Conservation (phyloP, 2,113 vertebrate species). For the Myocastor coypus region DNA sequence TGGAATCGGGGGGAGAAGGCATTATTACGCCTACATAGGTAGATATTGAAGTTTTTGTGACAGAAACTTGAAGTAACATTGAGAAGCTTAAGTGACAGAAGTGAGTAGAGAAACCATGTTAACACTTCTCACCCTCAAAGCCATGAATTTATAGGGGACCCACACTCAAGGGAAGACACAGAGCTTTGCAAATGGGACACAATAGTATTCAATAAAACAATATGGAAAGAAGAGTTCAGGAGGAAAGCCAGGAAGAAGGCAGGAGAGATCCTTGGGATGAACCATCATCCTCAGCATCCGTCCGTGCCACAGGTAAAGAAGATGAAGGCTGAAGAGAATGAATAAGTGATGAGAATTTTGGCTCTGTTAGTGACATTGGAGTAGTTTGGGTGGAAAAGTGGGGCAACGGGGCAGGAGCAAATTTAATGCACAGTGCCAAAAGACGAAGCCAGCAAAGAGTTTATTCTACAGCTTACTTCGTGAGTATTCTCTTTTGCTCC, state of each 20-base stretch:
- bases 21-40: not conserved
- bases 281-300: fast-evolving
- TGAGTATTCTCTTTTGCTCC: not conserved
- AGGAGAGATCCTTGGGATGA: not conserved
- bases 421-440: not conserved
- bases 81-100: not conserved
- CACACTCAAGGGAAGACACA: not conserved
- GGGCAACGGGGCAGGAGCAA: not conserved
- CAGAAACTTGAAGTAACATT: not conserved
- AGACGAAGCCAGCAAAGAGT: not conserved
- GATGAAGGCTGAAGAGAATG: not conserved
- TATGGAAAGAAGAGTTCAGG: not conserved
- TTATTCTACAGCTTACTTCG: not conserved
- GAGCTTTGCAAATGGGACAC: not conserved
- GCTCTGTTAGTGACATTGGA: not conserved
- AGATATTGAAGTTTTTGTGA: not conserved
- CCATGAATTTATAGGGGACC: not conserved
- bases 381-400: not conserved
- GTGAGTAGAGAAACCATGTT: not conserved
- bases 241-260: not conserved
- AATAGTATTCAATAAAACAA: not conserved
- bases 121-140: not conserved
- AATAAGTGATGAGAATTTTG: not conserved
- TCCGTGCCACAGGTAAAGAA: fast-evolving
- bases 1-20: not conserved